Conservation (phyloP, 2,113 vertebrate genomes). For the Brachypteracias leptosomus region DNA sequence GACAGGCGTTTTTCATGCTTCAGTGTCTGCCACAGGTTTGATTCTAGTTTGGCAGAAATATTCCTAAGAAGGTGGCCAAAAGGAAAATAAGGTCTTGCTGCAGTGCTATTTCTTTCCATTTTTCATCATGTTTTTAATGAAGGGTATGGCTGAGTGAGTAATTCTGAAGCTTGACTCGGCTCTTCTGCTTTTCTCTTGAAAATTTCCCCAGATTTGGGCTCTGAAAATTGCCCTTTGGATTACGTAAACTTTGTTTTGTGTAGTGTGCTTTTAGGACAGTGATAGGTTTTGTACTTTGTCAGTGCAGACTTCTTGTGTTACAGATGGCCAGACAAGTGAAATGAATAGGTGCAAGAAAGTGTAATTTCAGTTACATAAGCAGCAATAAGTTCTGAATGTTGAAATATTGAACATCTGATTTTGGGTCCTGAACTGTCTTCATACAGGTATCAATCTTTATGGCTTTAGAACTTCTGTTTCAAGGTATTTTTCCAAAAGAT, state of each 20-base stretch:
- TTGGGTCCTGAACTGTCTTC: not conserved
- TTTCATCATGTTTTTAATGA: not conserved
- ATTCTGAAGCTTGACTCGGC: not conserved
- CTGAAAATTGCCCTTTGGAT: not conserved
- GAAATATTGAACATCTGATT: not conserved
- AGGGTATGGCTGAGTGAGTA: not conserved
- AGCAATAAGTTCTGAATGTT: not conserved
- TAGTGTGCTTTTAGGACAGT: not conserved
- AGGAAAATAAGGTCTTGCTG: not conserved
- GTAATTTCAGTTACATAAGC: not conserved
- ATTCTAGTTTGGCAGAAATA: not conserved
- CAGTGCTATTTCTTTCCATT: not conserved
- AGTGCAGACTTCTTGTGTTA: not conserved
- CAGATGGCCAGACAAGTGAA: not conserved
- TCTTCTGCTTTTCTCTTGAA: not conserved
- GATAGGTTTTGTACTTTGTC: not conserved
- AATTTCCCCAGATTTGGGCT: not conserved
- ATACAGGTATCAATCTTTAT: not conserved
- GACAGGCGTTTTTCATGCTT: not conserved
- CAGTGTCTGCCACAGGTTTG: not conserved
- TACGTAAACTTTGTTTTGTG: not conserved
- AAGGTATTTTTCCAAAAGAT: not conserved
- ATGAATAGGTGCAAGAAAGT: not conserved
- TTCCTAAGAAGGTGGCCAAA: not conserved
- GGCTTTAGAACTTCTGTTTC: not conserved